Percentiles rank a stretch among this genome's conserved stretches.
Conservation (phyloP, 2,113 vertebrate species). For the Sardina pilchardus region DNA sequence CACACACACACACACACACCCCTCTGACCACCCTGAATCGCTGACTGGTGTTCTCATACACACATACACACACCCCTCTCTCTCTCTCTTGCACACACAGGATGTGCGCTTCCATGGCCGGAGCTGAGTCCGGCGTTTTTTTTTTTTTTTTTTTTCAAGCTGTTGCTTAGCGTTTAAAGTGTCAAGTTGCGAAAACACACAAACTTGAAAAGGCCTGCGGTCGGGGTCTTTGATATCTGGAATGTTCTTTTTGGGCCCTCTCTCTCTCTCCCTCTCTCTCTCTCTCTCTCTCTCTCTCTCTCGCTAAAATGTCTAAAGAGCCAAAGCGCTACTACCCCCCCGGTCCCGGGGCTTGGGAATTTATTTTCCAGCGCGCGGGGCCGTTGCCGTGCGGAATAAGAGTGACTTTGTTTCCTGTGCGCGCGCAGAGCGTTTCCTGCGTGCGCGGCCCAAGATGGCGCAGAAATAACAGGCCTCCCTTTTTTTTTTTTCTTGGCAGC, state of each 20-base stretch:
- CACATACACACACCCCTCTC: slow-evolving; percentile 56
- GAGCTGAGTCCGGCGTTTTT: slow-evolving; percentile 54
- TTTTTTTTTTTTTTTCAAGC: too few relatives aligned
- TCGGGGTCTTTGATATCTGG: slow-evolving; percentile 64
- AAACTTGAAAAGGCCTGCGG: slow-evolving; percentile 59
- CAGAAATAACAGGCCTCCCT: background rate
- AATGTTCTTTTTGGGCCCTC: slow-evolving; percentile 60
- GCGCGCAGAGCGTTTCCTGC: slow-evolving; percentile 8
- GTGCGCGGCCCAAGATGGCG: background rate
- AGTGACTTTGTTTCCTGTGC: slow-evolving; percentile 41
- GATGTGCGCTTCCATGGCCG: slow-evolving; percentile 26
- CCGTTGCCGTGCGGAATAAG: slow-evolving; percentile 47
- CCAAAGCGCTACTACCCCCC: background rate
- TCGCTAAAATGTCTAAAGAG: background rate
- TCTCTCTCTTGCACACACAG: background rate
- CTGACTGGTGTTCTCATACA: slow-evolving; percentile 57
- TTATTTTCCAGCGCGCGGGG: slow-evolving; percentile 55
- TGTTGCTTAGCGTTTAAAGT: slow-evolving; percentile 60
- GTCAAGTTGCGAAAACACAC: slow-evolving; percentile 61
- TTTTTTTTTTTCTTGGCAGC: too few relatives aligned
- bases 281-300: slow-evolving; percentile 26
- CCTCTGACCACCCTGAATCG: slow-evolving; percentile 65
- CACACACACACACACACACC: background rate
- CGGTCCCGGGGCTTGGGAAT: slow-evolving; percentile 40
- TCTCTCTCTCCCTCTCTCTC: background rate